Percentiles rank a stretch among this genome's conserved stretches.
Conservation (phyloP, 1,140 invertebrate species). For the Drosophila orena region DNA sequence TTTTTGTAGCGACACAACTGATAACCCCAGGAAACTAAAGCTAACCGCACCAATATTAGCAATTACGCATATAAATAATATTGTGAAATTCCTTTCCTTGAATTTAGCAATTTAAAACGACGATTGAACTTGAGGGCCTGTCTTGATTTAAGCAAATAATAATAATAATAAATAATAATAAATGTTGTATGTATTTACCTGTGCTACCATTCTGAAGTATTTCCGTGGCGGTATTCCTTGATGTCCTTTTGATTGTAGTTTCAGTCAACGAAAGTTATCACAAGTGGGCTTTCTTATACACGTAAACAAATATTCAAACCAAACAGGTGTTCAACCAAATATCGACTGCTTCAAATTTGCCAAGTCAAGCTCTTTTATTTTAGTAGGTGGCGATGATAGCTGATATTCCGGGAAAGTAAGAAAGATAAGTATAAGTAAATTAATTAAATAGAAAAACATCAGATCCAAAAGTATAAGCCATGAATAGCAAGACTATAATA, state of each 20-base stretch:
- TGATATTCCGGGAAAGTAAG: slow-evolving; percentile 15
- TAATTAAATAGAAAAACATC: slow-evolving; percentile 15
- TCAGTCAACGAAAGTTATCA: not conserved
- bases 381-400: slow-evolving; percentile 8
- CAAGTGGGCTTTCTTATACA: not conserved
- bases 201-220: slow-evolving; percentile 4
- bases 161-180: no score
- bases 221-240: not conserved
- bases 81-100: not conserved
- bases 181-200: slow-evolving; percentile 6
- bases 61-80: slow-evolving; percentile 7
- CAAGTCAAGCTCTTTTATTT: slow-evolving; percentile 19
- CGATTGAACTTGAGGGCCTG: slow-evolving; percentile 1
- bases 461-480: slow-evolving; percentile 6
- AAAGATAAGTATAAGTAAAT: slow-evolving; percentile 31
- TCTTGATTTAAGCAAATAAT: not conserved
- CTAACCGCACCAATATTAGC: not conserved
- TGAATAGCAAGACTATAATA: slow-evolving; percentile 21
- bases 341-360: not conserved
- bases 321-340: slow-evolving; percentile 6
- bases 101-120: not conserved
- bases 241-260: not conserved
- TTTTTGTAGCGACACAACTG: not conserved
- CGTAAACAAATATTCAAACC: not conserved
- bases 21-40: slow-evolving; percentile 1